phyloP scores from a whole-genome alignment of 1,140 invertebrate species.

The Drosophila burlai region DNA sequence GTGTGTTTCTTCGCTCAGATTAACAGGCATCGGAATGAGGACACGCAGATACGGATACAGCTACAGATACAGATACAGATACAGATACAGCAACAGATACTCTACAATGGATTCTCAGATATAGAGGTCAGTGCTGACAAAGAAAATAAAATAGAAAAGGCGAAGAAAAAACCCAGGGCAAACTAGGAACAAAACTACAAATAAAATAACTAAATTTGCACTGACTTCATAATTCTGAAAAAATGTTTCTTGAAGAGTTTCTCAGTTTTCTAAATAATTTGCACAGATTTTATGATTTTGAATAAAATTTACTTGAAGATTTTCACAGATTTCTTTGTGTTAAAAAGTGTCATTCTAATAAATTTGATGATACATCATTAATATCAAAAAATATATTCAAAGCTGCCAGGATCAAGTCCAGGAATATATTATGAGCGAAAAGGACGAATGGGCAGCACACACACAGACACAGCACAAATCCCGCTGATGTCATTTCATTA shows the following conservation, averaged over 20 bases:
- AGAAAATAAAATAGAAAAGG: background rate
- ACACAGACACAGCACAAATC: constrained; percentile 24
- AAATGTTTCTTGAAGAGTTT: background rate
- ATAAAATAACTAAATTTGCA: background rate
- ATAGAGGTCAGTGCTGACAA: background rate
- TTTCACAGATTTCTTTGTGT: background rate
- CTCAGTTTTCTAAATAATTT: background rate
- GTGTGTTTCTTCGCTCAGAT: constrained; percentile 39
- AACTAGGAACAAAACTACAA: background rate
- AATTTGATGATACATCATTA: too few species aligned
- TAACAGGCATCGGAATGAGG: constrained; percentile 1
- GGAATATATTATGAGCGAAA: background rate
- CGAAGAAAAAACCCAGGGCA: background rate
- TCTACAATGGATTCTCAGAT: background rate
- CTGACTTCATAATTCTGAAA: background rate
- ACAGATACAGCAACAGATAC: constrained; percentile 1
- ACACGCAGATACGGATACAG: background rate
- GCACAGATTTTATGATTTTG: background rate
- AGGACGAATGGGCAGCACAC: background rate
- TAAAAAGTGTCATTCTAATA: background rate
- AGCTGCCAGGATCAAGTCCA: background rate
- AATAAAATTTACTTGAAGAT: background rate
- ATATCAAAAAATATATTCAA: constrained; percentile 1
- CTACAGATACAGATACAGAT: background rate
- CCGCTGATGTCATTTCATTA: constrained; percentile 79